Evolutionary conservation across 2,888 invertebrate species (phyloP).

Genomic region (Fabriciana adippe): DNA sequence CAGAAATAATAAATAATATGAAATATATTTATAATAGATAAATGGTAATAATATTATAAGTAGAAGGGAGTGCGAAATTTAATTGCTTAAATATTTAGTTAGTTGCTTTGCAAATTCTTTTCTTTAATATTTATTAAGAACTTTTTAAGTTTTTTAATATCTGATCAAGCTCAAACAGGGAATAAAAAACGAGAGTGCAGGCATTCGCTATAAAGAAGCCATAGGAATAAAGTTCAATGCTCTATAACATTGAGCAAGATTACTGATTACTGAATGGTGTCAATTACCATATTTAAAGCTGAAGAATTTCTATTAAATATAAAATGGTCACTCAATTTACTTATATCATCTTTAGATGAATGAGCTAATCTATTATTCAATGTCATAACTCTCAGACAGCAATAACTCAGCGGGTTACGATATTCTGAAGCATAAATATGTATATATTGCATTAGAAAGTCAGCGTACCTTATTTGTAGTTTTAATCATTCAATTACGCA

Average conservation of each 20-base stretch:
- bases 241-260: conserved; percentile 39
- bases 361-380: conserved; percentile 43
- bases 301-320: conserved; percentile 41
- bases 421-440: conserved; percentile 54
- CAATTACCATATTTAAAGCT: conserved; percentile 41
- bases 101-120: neutral
- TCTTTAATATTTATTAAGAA: neutral
- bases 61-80: no score
- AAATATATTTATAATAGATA: no score
- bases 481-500: conserved; percentile 16
- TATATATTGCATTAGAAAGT: conserved; percentile 51
- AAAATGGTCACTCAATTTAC: conserved; percentile 42
- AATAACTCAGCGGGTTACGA: conserved; percentile 57
- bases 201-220: conserved; percentile 41
- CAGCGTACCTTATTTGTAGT: conserved; percentile 49
- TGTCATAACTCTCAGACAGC: conserved; percentile 52
- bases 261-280: conserved; percentile 36
- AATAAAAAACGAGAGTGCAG: conserved; percentile 18
- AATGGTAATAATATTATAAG: no score
- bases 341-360: conserved; percentile 38
- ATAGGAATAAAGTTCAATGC: conserved; percentile 42
- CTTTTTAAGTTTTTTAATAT: conserved; percentile 8
- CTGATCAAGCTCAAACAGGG: neutral
- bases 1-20: no score
- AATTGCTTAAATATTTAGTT: no score